Evolutionary conservation across 2,113 vertebrate species (phyloP).

Genomic region (Chaenogobius annularis): DNA sequence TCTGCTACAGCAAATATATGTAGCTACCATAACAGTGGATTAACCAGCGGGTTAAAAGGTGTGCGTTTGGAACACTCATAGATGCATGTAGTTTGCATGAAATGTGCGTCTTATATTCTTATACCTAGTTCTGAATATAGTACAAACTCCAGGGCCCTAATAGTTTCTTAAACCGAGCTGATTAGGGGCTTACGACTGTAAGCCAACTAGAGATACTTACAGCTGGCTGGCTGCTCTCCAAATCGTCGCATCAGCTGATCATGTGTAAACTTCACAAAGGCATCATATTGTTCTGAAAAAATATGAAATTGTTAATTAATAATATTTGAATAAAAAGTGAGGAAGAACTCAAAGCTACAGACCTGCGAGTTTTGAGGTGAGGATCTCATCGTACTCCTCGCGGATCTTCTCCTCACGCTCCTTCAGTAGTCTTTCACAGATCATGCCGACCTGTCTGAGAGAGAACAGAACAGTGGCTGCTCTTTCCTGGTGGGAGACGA

Average conservation of each 20-base stretch:
- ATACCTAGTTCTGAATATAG: neutral
- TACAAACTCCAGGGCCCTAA: neutral
- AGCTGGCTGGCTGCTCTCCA: constrained; percentile 98
- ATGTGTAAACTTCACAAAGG: constrained; percentile 99
- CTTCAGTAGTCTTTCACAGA: constrained; percentile 97
- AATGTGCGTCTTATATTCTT: neutral
- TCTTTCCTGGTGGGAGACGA: constrained; percentile 91
- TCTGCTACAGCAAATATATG: neutral
- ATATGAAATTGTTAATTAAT: neutral
- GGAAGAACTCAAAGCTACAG: constrained; percentile 7
- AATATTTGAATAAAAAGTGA: neutral
- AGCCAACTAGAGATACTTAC: constrained; percentile 79
- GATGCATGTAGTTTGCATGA: neutral
- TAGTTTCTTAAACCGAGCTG: neutral
- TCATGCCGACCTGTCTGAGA: constrained; percentile 96
- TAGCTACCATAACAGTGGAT: too few relatives aligned
- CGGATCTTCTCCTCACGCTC: constrained; percentile 97
- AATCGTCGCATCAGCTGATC: constrained; percentile 98
- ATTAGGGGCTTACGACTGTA: neutral
- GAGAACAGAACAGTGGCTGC: constrained; percentile 98
- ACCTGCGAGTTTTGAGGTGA: constrained; percentile 98
- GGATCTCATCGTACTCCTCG: constrained; percentile 96
- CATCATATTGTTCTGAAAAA: constrained; percentile 93
- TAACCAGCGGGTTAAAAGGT: too few relatives aligned
- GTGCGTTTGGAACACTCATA: too few relatives aligned